These are phyloP conservation scores for Achlya flavicornis DNA, from an alignment of 2,888 invertebrate genomes.

Conservation along the genomic window DNA sequence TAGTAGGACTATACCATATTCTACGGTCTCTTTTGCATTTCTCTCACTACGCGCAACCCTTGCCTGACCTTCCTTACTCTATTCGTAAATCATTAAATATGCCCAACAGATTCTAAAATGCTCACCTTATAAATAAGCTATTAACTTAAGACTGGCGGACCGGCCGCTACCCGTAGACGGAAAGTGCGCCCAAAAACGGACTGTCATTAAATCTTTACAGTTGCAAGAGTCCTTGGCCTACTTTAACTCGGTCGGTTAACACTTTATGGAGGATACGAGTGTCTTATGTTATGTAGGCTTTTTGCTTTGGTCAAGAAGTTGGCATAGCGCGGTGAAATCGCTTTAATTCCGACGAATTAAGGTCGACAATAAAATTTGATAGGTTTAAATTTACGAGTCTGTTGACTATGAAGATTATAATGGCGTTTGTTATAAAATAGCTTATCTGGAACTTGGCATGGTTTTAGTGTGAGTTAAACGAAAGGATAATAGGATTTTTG, in stretches of 20 bases:
- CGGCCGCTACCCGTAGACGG: conserved; percentile 5
- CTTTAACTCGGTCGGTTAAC: conserved; percentile 33
- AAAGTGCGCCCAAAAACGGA: conserved; percentile 36
- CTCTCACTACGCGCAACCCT: background rate
- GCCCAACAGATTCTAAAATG: conserved; percentile 36
- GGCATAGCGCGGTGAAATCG: background rate
- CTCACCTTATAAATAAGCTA: conserved; percentile 46
- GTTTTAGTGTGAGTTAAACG: too few species aligned
- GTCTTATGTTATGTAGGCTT: conserved; percentile 5
- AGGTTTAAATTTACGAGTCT: conserved; percentile 3
- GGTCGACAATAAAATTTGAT: conserved; percentile 1
- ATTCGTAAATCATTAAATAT: conserved; percentile 41
- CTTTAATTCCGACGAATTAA: background rate
- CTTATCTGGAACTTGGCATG: background rate
- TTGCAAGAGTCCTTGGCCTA: conserved; percentile 55
- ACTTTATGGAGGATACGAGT: conserved; percentile 24
- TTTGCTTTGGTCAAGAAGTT: background rate
- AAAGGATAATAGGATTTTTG: too few species aligned
- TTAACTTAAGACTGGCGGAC: conserved; percentile 32
- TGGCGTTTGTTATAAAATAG: conserved; percentile 3
- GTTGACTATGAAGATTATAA: background rate
- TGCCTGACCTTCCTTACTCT: background rate
- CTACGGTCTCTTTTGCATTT: background rate
- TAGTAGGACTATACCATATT: too few species aligned
- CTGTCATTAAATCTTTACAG: conserved; percentile 59